Evolutionary conservation across 2,113 vertebrate species (phyloP), one percentile per base, ranked within the genome.

Genomic region (Dasypus novemcinctus): DNA sequence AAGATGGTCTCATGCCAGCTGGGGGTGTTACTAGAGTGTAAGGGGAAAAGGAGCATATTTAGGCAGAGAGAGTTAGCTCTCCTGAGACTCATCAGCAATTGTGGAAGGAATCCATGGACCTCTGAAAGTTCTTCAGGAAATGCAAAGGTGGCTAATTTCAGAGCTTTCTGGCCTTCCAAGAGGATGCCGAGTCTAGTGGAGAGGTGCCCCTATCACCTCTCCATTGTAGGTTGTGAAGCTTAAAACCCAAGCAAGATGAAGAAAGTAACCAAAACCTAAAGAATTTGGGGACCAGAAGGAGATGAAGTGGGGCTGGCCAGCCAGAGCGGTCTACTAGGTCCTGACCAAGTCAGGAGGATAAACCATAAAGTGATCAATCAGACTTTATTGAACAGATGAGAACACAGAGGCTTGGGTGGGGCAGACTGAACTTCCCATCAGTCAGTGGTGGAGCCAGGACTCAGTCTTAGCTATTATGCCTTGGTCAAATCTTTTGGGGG

Each of bases 381-480:
- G 2, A 81, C 23, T 75, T 7, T 71, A 9, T 79, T 74, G 59
- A 66, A 15, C 13, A 75, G 18, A 52, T 23, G 21, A 64, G 33
- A 71, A 71, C 12, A 31, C 3, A 27, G 69, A n/a, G 52, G 15
- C 7, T 36, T n/a, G 2, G 64, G 10, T 27, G 18, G 46, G 15
- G 25, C 25, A 80, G 64, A 10, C 17, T 38, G 49, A 11, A 25
- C 36, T 43, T 2, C 1, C 14, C 29, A 0, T 43, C 14, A 38
- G 0, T 43, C 14, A 4, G 12, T 25, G 23, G 4, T 52, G 49
- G 61, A 89, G 66, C 31, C 63, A 61, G 54, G 71, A n/a, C 7
- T 17, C 25, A 36, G 0, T n/a, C 3, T 2, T n/a, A 18, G 11
- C 41, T 61, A 1, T 61, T 23, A 31, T 63, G 12, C 20, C 36